Evolutionary conservation across 2,113 vertebrate species (phyloP).

Genomic region (Pteropus alecto): DNA sequence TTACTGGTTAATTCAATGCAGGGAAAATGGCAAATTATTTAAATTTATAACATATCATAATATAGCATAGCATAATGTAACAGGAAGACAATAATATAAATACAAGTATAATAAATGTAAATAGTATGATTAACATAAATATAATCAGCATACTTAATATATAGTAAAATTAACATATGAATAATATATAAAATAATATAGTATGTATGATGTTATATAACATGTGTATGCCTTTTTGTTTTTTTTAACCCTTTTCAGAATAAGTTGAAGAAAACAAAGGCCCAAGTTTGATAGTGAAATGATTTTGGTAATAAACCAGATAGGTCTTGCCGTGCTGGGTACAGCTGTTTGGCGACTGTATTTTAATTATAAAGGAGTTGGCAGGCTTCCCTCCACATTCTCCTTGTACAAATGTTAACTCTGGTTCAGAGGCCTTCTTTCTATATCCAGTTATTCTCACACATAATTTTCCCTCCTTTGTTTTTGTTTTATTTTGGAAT

Average conservation of each 20-base stretch:
- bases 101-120: neutral
- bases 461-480: neutral
- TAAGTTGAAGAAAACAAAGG: neutral
- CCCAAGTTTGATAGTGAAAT: neutral
- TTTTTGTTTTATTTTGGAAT: neutral
- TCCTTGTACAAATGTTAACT: neutral
- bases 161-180: neutral
- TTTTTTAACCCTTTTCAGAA: neutral
- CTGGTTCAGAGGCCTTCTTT: neutral
- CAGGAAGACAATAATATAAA: neutral
- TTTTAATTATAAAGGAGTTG: neutral
- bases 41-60: neutral
- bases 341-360: neutral
- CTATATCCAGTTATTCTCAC: neutral
- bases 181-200: neutral
- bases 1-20: neutral
- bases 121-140: neutral
- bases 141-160: neutral
- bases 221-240: neutral
- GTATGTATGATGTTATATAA: neutral
- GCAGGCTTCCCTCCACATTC: fast-evolving
- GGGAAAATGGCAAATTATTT: slow-evolving; percentile 6
- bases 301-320: neutral
- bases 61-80: neutral
- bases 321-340: neutral